Evolutionary conservation across 2,113 vertebrate genomes (phyloP), one percentile per base, ranked within the genome.

Genomic region (Sceloporus undulatus): DNA sequence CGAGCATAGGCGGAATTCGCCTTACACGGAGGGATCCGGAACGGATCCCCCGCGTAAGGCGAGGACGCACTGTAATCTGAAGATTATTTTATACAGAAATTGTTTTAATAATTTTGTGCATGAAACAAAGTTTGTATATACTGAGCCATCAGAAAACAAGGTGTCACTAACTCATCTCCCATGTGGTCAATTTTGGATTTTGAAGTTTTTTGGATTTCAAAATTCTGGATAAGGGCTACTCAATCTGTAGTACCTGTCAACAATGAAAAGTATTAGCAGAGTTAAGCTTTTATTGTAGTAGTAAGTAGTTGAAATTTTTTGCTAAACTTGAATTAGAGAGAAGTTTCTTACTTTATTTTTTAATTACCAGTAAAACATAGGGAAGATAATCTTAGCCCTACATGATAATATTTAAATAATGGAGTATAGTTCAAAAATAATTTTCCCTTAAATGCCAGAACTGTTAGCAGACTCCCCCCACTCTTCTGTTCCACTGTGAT

Each of bases 401-500:
- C 0, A 0, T 0, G 73, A 38, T 38, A 78, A 16, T 87, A 38
- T 91, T 90, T 91, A 90, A 92, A 56, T 77, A 38, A 10, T 71
- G 29, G 83, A 85, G 80, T 21, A 54, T 75, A 2, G 81, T 92
- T 94, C 54, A 86, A 90, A 74, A 27, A 85, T 90, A 75, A 18
- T 19, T 92, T 93, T 87, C 38, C 19, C 48, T 88, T 91, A 85
- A 18, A 13, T 89, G 13, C 91, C 91, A 80, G 82, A 89, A 84
- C 86, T 87, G 34, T 48, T 92, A 83, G 1, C 34, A 34, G 34
- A 34, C 34, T 34, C 34, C 34, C 34, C 83, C 56, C 84, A 76
- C 92, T 87, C 29, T 42, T 91, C 38, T 89, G 86, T 0, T 19
- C 90, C 85, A 92, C 82, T 65, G 62, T 18, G 21, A 65, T 34